Base-by-base conservation (phyloP, 2,888 invertebrate genomes). In the Globia sparganii region DNA sequence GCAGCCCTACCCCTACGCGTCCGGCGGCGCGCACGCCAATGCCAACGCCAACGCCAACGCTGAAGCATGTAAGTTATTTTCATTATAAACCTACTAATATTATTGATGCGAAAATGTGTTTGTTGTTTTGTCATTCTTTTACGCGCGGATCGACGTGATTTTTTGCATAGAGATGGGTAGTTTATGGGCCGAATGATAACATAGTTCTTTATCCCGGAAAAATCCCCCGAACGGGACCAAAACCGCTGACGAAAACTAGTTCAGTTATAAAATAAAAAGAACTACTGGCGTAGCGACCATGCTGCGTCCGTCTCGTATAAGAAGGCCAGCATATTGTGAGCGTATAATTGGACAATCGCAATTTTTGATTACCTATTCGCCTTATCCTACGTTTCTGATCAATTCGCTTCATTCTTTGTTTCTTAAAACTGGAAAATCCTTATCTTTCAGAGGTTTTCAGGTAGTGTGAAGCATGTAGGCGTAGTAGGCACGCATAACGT, bases 1-100 rank as follows among this genome's bases (percentile, higher is more conserved):
- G 84, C 88, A 82, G 73, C 94, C 95, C 9, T 91, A 91, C 85
- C 92, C 93, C 2, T 89, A 91, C 81, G 73, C 75, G n/a, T 88
- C 88, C 59, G 82, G 91, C 4, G 91, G 92, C 3, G 91, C 92
- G 9, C 81, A 89, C 21, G 89, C 92, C 4, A 80, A 66, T 18
- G 81, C 78, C 4, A 81, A 70, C 4, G 81, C 78, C 15, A 76
- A 81, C 28, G 78, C 78, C 8, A 77, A 91, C 15, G 90, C 93
- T 46, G 69, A 89, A 37, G 86, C 90, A 28, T 84, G 94, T 94
- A 90, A 93, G 93, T 93, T 37, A 67, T 56, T 61, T 49, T 66
- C 34, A 15, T 56, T 28, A 34, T 61, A 31, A 64, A 28, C 15
- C 15, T 56, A 49, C 15, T 43, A 58, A 34, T 49, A 34, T 61